Evolutionary conservation across 2,888 invertebrate genomes (phyloP), one percentile per base, ranked within the genome.

Genomic region (Diadromus collaris): DNA sequence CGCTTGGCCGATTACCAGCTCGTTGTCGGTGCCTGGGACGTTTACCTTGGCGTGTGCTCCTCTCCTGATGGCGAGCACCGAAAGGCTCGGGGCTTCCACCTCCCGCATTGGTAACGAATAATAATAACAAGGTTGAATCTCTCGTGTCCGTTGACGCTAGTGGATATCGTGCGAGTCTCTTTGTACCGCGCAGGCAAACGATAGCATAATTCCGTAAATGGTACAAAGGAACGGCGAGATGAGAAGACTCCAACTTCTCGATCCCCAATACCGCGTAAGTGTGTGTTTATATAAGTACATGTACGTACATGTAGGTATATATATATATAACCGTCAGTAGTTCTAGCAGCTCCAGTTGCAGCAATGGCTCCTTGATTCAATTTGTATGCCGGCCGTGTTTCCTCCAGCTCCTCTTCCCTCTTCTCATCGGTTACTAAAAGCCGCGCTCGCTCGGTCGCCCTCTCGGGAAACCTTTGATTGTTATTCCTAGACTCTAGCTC

Each of bases 301-400:
- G 16, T 76, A 29, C 68, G 67, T 74, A 74, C 70, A 61, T 69
- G 69, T 34, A 34, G 7, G 10, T 34, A 34, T 34, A 34, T 76
- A 29, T 78, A 70, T 74, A 74, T 70, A 61, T 58, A 73, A 60
- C 51, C 54, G 46, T 75, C 70, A 70, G 44, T 9, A 44, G 27
- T 13, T 72, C 24, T 21, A 6, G 44, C 27, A 16, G 63, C 56
- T 80, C 41, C 67, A 38, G 71, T 69, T 64, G 71, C 46, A 56
- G 56, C 75, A 61, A 70, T 85, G 86, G 83, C 86, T 82, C 83
- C 86, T 80, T 16, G 38, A 85, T 85, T 85, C 86, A 83, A 88
- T 88, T 88, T 86, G 87, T 88, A 88, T 88, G 86, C 88, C 80
- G 80, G 79, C 82, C 84, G 82, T 85, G 86, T 86, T 80, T 78